Evolutionary conservation across 2,888 invertebrate species (phyloP), one percentile per base, ranked within the genome.

Genomic region (Tanypteryx hageni): DNA sequence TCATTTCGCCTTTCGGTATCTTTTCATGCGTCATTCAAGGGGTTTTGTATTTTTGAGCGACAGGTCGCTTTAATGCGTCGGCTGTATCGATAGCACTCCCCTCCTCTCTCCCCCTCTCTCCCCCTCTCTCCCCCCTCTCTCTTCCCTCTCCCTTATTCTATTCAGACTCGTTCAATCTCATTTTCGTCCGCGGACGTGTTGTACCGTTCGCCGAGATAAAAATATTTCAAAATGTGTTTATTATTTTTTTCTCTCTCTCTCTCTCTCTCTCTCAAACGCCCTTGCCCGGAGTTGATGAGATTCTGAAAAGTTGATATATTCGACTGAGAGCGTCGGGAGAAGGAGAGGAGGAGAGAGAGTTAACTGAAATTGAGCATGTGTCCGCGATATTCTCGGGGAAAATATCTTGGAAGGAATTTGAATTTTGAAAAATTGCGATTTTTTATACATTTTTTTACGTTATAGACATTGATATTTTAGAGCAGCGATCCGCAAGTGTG

Each of bases 121-220:
- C 11, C 10, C n/a, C 11, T 82, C 31, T 27, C 4, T 13, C 13
- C 31, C 18, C 1, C 31, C 61, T 27, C 27, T 61, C 13, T n/a
- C 85, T 0, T 44, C 8, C 16, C 86, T 31, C 16, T 31, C 31
- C 27, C 5, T 31, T 57, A 31, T 86, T 61, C 86, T 61, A 61
- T 61, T 86, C 61, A 59, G 59, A 61, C 86, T 61, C 86, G 86
- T 27, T 61, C 86, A 61, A 61, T 86, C 86, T 86, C 86, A 86
- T 86, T 86, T 86, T 86, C 86, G 76, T 76, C 44, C 76, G 76
- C 22, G 86, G 86, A 86, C 86, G 86, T 86, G 86, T 86, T 86
- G 86, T 86, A 61, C 86, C 86, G 86, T 59, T 86, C 58, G 61
- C 27, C n/a, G 86, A 86, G 86, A 86, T 61, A 86, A 27, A 61